Base-by-base conservation (phyloP, 2,888 invertebrate genomes). In the Sinohyriopsis cumingii region DNA sequence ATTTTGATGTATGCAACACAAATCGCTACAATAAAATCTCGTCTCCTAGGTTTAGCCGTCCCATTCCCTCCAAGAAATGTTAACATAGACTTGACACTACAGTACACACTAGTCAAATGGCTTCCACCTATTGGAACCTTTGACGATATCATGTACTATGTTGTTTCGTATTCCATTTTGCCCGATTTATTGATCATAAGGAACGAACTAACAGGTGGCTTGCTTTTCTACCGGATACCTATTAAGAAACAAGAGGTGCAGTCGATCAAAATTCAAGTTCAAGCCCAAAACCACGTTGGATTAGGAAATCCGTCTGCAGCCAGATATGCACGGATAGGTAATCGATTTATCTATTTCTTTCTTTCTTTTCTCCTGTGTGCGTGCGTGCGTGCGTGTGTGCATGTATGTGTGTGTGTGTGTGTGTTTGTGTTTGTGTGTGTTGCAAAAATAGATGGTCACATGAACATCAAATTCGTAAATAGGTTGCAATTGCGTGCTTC, bases 71-170 rank as follows among this genome's bases (percentile, higher is more conserved):
- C 75, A 1, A 61, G 28, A 22, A 53, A 75, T 53, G 55, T 75
- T 20, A 64, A 59, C 15, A 54, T 69, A 28, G 57, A 69, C 18
- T 68, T 72, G 54, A 72, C 71, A 62, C 59, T 45, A 33, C 55
- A 25, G 45, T 67, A 75, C 59, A 75, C 72, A 55, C 70, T 63
- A n/a, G 70, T 72, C 22, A 63, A 66, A 59, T 75, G 75, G 75
- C 63, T 68, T 33, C 67, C 72, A 19, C 72, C 75, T n/a, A 62
- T 55, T 55, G 72, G 62, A 65, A 62, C 69, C 15, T 67, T 59
- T 69, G 75, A 69, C 67, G 55, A 55, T 19, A 69, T 75, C 53
- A 67, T 64, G 54, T 67, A 63, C 24, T 72, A 75, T 61, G 59
- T 75, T 45, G 68, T 72, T 3, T 69, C 61, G 22, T 75, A 59